Evolutionary conservation across 1,140 invertebrate species (phyloP).

Genomic region (Andrena cerasifolii): DNA sequence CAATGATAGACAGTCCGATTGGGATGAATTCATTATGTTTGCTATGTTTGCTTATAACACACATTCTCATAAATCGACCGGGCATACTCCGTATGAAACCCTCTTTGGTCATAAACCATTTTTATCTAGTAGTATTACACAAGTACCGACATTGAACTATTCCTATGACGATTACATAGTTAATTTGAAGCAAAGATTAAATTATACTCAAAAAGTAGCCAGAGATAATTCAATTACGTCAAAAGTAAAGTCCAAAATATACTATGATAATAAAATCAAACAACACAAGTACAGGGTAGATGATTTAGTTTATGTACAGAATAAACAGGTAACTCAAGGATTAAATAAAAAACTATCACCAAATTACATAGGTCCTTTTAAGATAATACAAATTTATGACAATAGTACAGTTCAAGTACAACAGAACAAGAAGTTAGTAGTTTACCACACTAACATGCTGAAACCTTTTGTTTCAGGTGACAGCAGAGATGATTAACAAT

Average conservation of each 20-base stretch:
- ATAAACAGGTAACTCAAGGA: background rate
- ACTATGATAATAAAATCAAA: background rate
- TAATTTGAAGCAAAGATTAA: background rate
- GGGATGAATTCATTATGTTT: background rate
- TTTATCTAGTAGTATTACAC: conserved; percentile 8
- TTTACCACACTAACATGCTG: background rate
- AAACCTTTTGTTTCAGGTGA: conserved; percentile 6
- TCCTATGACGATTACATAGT: background rate
- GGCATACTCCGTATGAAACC: background rate
- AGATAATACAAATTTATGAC: background rate
- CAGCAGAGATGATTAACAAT: background rate
- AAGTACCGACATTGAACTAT: background rate
- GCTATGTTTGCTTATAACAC: background rate
- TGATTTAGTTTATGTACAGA: background rate
- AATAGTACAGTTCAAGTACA: background rate
- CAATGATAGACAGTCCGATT: background rate
- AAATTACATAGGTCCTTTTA: background rate
- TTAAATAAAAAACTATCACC: conserved; percentile 2
- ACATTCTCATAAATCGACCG: background rate
- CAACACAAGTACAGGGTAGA: background rate
- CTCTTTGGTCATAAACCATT: background rate
- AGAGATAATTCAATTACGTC: background rate
- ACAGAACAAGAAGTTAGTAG: background rate
- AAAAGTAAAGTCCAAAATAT: background rate
- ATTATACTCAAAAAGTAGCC: background rate